Conservation (phyloP, 2,113 vertebrate species). For the Deroptyus accipitrinus region DNA sequence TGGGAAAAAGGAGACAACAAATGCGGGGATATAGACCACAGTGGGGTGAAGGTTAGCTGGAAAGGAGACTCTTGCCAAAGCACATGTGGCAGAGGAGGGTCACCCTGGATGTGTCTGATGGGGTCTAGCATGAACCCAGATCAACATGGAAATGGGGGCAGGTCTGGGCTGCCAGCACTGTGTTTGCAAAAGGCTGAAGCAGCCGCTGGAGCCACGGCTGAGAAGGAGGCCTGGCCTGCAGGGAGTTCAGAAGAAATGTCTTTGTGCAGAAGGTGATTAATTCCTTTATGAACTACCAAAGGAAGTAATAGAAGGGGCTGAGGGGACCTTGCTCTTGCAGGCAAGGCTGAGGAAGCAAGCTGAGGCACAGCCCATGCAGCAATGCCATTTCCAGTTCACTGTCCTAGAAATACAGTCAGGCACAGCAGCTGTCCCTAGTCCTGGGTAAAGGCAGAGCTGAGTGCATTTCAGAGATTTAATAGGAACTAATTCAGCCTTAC, state of each 20-base stretch:
- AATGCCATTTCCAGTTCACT: background rate
- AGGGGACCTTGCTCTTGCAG: background rate
- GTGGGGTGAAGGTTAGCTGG: background rate
- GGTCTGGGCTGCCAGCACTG: background rate
- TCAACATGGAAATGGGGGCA: background rate
- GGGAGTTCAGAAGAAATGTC: conserved; percentile 31
- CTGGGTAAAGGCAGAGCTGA: background rate
- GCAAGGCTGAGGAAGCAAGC: background rate
- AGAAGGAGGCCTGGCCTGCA: conserved; percentile 34
- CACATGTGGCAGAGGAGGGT: accelerated
- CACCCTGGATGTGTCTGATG: accelerated
- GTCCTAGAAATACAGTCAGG: background rate
- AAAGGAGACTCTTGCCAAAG: background rate
- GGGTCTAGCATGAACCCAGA: no score
- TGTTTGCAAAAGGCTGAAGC: background rate
- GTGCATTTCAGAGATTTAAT: background rate
- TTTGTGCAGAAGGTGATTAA: conserved; percentile 41
- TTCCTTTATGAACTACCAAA: conserved; percentile 19
- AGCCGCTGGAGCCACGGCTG: background rate
- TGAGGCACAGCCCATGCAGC: background rate
- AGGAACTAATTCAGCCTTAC: background rate
- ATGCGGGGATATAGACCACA: background rate
- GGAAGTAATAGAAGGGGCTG: conserved; percentile 28
- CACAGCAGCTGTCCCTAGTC: background rate
- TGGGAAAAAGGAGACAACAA: background rate